Evolutionary conservation across 2,113 vertebrate genomes (phyloP).

Genomic region (Oncorhynchus clarkii): DNA sequence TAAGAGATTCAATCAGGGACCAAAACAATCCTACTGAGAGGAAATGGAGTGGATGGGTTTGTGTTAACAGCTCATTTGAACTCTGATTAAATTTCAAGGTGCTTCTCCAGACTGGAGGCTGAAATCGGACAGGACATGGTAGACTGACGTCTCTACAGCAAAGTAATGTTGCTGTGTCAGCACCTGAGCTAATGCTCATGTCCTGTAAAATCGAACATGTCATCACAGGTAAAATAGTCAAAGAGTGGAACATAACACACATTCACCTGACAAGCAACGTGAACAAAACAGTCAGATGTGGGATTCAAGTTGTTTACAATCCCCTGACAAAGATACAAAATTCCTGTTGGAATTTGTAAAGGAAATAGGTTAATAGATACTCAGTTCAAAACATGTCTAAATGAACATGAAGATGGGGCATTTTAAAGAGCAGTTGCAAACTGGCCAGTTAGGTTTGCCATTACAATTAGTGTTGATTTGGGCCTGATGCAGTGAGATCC

Average conservation of each 20-base stretch:
- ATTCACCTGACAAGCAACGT: too few relatives aligned
- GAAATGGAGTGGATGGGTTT: background rate
- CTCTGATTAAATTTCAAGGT: background rate
- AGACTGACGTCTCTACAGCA: background rate
- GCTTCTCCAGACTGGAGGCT: background rate
- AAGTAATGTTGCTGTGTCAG: background rate
- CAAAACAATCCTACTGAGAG: too few relatives aligned
- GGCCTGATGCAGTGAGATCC: conserved; percentile 79
- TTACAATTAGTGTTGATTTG: conserved; percentile 87
- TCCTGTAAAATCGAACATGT: background rate
- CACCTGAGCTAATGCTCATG: background rate
- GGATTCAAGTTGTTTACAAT: too few relatives aligned
- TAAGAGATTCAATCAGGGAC: background rate
- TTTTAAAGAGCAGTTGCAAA: conserved; percentile 6
- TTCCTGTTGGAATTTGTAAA: too few relatives aligned
- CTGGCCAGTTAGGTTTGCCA: conserved; percentile 79
- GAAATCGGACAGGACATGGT: background rate
- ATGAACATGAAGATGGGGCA: too few relatives aligned
- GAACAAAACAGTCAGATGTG: too few relatives aligned
- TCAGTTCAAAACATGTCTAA: too few relatives aligned
- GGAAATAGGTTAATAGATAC: too few relatives aligned
- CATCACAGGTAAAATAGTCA: background rate
- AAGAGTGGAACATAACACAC: too few relatives aligned
- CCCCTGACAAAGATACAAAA: too few relatives aligned
- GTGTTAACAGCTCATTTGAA: conserved; percentile 1